phyloP scores from a whole-genome alignment of 1,140 invertebrate genomes.

The Globodera rostochiensis region DNA sequence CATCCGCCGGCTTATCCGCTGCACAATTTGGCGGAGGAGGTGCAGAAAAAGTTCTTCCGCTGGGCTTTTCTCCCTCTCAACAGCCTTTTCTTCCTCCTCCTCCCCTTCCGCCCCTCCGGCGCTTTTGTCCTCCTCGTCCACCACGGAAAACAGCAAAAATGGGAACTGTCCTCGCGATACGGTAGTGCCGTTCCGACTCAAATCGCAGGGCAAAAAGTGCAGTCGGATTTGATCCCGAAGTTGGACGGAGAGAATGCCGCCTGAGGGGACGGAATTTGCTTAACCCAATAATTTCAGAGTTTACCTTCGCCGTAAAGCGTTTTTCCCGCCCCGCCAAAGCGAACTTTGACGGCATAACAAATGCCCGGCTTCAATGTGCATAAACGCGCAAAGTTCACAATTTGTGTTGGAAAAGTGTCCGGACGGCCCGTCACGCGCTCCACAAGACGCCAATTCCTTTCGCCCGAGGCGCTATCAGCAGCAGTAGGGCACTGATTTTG shows the following conservation, averaged over 20 bases:
- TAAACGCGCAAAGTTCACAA: conserved; percentile 31
- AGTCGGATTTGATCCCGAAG: conserved; percentile 45
- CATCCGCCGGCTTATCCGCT: conserved; percentile 40
- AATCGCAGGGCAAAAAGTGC: conserved; percentile 51
- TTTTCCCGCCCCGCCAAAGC: conserved; percentile 44
- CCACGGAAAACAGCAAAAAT: conserved; percentile 81
- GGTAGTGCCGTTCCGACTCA: conserved; percentile 72
- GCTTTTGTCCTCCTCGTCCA: not conserved
- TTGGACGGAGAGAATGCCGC: conserved; percentile 31
- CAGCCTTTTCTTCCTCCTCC: conserved; percentile 10
- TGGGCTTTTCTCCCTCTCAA: conserved; percentile 5
- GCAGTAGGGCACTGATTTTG: conserved; percentile 8
- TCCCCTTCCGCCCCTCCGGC: conserved; percentile 30
- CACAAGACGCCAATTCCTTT: conserved; percentile 36
- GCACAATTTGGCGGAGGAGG: conserved; percentile 44
- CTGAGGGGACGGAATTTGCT: conserved; percentile 6
- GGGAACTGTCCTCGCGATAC: conserved; percentile 90
- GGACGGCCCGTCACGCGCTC: not conserved
- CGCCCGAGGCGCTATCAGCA: not conserved
- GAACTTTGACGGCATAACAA: conserved; percentile 54
- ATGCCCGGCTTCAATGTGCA: conserved; percentile 37
- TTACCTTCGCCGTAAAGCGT: conserved; percentile 57
- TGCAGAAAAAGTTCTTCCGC: conserved; percentile 27
- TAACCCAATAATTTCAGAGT: too few relatives aligned
- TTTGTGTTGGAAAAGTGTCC: conserved; percentile 6